phyloP scores from a whole-genome alignment of 2,888 invertebrate genomes.

The Hirtodrosophila confusa region DNA sequence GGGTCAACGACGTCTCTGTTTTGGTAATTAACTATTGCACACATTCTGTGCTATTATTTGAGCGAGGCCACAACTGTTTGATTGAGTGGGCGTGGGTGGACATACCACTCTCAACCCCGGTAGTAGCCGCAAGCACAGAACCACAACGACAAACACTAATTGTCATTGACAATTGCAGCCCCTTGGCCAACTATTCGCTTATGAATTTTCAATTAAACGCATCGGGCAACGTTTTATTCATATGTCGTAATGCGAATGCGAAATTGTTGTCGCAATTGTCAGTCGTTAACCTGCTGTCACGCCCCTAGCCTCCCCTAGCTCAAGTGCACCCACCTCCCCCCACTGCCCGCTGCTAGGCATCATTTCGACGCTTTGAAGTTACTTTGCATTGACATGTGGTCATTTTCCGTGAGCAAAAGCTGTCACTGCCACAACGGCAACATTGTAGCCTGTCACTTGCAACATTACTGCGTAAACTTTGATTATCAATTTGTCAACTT shows the following conservation, averaged over 20 bases:
- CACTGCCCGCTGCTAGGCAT: slow-evolving; percentile 14
- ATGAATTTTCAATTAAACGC: slow-evolving; percentile 66
- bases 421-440: slow-evolving; percentile 55
- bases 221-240: slow-evolving; percentile 28
- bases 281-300: slow-evolving; percentile 52
- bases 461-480: slow-evolving; percentile 32
- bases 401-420: slow-evolving; percentile 54
- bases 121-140: background rate
- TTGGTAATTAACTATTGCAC: slow-evolving; percentile 57
- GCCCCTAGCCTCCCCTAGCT: background rate
- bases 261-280: slow-evolving; percentile 60
- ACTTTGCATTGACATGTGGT: slow-evolving; percentile 72
- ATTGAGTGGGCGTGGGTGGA: slow-evolving; percentile 27
- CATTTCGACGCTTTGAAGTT: slow-evolving; percentile 73
- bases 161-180: slow-evolving; percentile 25
- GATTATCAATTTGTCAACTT: slow-evolving; percentile 20
- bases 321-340: background rate
- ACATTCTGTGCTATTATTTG: slow-evolving; percentile 37
- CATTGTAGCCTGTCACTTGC: slow-evolving; percentile 28
- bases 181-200: slow-evolving; percentile 48
- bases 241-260: slow-evolving; percentile 64
- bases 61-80: slow-evolving; percentile 45
- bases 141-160: slow-evolving; percentile 8
- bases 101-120: slow-evolving; percentile 4
- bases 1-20: slow-evolving; percentile 60